Evolutionary conservation across 1,140 invertebrate species (phyloP).

Genomic region (Parapsyche elsis): DNA sequence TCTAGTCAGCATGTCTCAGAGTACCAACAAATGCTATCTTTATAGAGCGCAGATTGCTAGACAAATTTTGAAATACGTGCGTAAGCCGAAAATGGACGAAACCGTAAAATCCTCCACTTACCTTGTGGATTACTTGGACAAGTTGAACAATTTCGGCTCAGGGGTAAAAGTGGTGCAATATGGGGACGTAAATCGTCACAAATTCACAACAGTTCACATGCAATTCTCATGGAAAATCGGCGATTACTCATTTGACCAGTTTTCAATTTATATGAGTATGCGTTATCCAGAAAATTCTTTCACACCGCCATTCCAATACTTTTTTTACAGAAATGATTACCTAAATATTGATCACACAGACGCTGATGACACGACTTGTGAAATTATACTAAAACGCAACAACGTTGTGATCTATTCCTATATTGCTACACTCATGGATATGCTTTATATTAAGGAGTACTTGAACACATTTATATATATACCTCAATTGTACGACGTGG

Average conservation of each 20-base stretch:
- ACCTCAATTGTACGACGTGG: background rate
- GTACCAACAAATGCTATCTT: background rate
- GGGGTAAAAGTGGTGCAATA: background rate
- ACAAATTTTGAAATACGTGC: background rate
- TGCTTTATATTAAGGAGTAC: background rate
- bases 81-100: background rate
- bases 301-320: too few relatives aligned
- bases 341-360: background rate
- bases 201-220: background rate
- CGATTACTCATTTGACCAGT: background rate
- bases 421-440: background rate
- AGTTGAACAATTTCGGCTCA: background rate
- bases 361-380: background rate
- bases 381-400: background rate
- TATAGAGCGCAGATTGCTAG: background rate
- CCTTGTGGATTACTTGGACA: background rate
- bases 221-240: background rate
- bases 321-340: background rate
- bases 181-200: background rate
- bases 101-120: background rate
- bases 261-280: background rate
- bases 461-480: background rate
- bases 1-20: background rate
- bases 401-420: background rate
- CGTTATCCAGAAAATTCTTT: background rate